Percentiles rank a stretch among this genome's conserved stretches.
These are phyloP conservation scores for Progne subis DNA, from an alignment of 2,113 vertebrate species.

Conservation along the genomic window DNA sequence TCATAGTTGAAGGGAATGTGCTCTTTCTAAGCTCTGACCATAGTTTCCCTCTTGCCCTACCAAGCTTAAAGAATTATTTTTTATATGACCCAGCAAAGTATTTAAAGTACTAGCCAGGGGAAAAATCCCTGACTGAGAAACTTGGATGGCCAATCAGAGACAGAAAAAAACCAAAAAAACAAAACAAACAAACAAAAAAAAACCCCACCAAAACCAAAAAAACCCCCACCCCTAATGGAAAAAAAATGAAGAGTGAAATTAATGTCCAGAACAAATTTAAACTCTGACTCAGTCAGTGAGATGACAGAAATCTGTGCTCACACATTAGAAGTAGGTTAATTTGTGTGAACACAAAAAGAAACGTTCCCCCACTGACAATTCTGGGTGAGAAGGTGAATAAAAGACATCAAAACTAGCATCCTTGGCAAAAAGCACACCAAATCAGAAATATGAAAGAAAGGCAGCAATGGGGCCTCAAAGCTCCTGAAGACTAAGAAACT, in stretches of 20 bases:
- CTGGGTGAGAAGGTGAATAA: not conserved
- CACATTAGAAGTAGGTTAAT: not conserved
- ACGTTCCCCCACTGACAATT: fast-evolving
- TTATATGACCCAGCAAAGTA: not conserved
- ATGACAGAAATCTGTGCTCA: not conserved
- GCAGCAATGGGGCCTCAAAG: not conserved
- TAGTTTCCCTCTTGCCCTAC: not conserved
- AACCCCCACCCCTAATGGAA: not conserved
- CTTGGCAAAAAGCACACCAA: not conserved
- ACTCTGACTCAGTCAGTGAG: not conserved
- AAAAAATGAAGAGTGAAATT: not conserved
- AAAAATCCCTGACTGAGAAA: not conserved
- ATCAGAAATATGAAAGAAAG: not conserved
- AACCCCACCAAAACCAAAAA: not conserved
- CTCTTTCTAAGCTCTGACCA: not conserved
- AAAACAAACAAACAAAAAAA: too few relatives aligned
- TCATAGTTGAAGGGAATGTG: not conserved
- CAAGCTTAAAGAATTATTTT: not conserved
- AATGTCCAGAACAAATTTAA: not conserved
- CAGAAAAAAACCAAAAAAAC: not conserved
- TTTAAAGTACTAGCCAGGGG: not conserved
- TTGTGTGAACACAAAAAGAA: not conserved
- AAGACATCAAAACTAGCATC: not conserved
- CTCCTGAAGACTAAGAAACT: not conserved
- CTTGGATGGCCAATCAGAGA: not conserved